A percentile compares a stretch with the other conserved stretches of the same genome.
Conservation (phyloP, 2,113 vertebrate genomes). For the Felis catus region DNA sequence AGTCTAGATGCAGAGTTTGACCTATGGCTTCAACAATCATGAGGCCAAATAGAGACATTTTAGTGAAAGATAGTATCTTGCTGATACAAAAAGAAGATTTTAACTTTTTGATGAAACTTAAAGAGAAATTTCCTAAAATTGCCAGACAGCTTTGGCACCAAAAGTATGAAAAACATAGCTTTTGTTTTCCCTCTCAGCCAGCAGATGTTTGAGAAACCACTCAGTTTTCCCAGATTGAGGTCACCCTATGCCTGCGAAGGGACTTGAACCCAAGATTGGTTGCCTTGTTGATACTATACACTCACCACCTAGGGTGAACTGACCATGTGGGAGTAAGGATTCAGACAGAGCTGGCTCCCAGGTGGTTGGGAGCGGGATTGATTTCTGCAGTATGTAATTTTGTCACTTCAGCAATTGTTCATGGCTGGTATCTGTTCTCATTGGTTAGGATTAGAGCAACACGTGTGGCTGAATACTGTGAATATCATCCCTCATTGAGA, state of each 20-base stretch:
- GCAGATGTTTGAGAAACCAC: not conserved
- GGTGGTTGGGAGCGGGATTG: not conserved
- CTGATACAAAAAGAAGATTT: not conserved
- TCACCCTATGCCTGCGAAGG: not conserved
- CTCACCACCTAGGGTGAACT: not conserved
- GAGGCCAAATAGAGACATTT: not conserved
- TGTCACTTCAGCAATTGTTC: not conserved
- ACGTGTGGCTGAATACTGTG: not conserved
- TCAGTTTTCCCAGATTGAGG: not conserved
- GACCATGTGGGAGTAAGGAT: not conserved
- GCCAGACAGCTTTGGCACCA: not conserved
- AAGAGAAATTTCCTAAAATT: not conserved
- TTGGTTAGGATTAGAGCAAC: not conserved
- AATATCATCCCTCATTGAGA: not conserved
- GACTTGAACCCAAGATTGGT: not conserved
- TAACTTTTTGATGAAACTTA: not conserved
- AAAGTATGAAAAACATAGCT: not conserved
- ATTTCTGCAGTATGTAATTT: not conserved
- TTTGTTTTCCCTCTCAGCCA: not conserved
- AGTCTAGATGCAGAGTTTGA: not conserved
- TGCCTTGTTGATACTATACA: not conserved
- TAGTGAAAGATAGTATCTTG: not conserved
- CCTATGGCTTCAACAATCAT: not conserved
- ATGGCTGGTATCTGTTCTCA: not conserved
- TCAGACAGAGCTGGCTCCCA: not conserved